Base-by-base conservation (phyloP, 2,888 invertebrate genomes). In the Hyles lineata region DNA sequence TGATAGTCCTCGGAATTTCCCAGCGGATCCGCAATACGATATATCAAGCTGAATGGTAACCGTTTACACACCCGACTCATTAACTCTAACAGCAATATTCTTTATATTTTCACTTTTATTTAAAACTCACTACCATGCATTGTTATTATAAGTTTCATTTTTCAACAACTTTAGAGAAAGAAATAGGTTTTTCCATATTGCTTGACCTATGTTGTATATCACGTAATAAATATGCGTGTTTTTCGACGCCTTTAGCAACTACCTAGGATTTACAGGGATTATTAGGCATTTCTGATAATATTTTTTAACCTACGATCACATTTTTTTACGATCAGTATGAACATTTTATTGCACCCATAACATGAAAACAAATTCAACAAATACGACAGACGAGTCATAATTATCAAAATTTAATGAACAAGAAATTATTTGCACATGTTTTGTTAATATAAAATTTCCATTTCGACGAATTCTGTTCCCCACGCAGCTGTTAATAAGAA, bases 11-110 rank as follows among this genome's bases (percentile, higher is more conserved):
- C 23, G 62, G 61, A 29, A 62, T 23, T 62, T 71, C 71, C 50
- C 71, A 71, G 19, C 50, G 62, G 52, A 35, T 55, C 32, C 29
- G 62, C 50, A 55, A 63, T 63, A 55, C 21, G 21, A 63, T 63
- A 71, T 61, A 63, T 71, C 62, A 71, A 2, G 23, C 61, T 52
- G 29, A 60, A 61, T 43, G 32, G 50, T 3, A n/a, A 25, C 8
- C 3, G 17, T 23, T 23, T 50, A n/a, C 23, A 50, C 15, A 50
- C 50, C 50, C 17, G 50, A n/a, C 43, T 52, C n/a, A 71, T 21
- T 62, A 52, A 15, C 21, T 25, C 52, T 21, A 52, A 62, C 52
- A 62, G n/a, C 19, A 15, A 5, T 58, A 17, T 4, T 19, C 52
- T 52, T 15, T 15, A 15, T 15, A 17, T 15, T 52, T 15, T 52